A percentile compares a stretch with the other conserved stretches of the same genome.
Conservation (phyloP, 2,797 vertebrate species). For the Vultur gryphus region DNA sequence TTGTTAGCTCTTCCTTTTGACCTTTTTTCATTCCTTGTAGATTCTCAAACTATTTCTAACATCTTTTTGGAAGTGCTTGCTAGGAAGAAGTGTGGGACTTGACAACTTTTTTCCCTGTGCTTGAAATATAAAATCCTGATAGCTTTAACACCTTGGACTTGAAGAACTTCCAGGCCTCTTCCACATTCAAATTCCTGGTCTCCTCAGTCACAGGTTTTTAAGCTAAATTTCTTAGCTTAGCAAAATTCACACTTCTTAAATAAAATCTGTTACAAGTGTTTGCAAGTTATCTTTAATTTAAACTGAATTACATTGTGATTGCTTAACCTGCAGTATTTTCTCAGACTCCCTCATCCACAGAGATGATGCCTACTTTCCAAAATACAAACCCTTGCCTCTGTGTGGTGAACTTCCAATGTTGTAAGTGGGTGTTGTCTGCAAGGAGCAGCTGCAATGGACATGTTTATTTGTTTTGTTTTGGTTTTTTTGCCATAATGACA, state of each 20-base stretch:
- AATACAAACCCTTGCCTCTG: background rate
- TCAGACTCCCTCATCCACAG: background rate
- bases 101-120: background rate
- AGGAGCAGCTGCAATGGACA: background rate
- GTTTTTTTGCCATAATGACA: background rate
- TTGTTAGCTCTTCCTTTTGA: background rate
- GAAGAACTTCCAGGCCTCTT: constrained; percentile 1
- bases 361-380: background rate
- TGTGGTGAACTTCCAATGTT: background rate
- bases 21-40: background rate
- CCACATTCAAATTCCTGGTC: background rate
- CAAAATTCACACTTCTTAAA: constrained; percentile 4
- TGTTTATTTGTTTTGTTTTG: background rate
- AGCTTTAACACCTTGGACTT: background rate
- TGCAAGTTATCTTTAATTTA: constrained; percentile 2
- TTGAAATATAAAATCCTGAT: constrained; percentile 2
- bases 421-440: background rate
- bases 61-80: background rate
- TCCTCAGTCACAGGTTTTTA: background rate
- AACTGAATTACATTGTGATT: background rate
- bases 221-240: background rate
- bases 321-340: background rate
- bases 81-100: background rate
- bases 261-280: constrained; percentile 10
- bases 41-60: background rate